phyloP scores from a whole-genome alignment of 1,140 invertebrate genomes.

The Uloborus diversus region DNA sequence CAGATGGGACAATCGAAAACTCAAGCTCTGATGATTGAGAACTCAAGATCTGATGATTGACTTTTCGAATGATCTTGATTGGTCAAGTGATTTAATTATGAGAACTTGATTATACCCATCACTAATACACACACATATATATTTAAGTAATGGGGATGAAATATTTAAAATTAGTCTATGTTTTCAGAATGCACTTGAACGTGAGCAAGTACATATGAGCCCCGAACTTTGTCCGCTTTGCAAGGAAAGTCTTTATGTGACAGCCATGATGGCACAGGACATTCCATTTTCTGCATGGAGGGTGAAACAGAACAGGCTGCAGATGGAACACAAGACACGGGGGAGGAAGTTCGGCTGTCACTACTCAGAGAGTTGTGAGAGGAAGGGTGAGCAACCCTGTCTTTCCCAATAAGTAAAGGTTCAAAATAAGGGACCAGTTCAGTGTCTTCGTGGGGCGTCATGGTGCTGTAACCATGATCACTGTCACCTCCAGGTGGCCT shows the following conservation, averaged over 20 bases:
- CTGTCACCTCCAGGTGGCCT: slow-evolving; percentile 83
- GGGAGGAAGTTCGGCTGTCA: slow-evolving; percentile 60
- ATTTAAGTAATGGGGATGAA: no score
- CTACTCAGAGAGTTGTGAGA: slow-evolving; percentile 36
- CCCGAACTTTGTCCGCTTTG: slow-evolving; percentile 64
- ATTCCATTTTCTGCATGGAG: slow-evolving; percentile 62
- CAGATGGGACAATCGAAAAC: no score
- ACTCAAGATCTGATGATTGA: no score
- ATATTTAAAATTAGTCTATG: slow-evolving; percentile 65
- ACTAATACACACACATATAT: no score
- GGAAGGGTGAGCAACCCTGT: slow-evolving; percentile 63
- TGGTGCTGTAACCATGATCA: slow-evolving; percentile 94
- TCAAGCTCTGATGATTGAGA: no score
- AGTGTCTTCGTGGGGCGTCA: slow-evolving; percentile 90
- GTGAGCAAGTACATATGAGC: slow-evolving; percentile 79
- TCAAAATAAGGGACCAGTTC: slow-evolving; percentile 79
- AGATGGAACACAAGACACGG: slow-evolving; percentile 59
- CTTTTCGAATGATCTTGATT: no score
- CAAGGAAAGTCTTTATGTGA: slow-evolving; percentile 65
- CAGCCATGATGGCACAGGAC: slow-evolving; percentile 55
- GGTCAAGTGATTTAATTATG: no score
- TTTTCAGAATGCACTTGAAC: slow-evolving; percentile 83
- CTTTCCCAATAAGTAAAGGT: slow-evolving; percentile 68
- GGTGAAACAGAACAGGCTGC: slow-evolving; percentile 61
- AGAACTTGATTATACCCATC: no score